Evolutionary conservation across 2,888 invertebrate species (phyloP).

Genomic region (Encarsia formosa): DNA sequence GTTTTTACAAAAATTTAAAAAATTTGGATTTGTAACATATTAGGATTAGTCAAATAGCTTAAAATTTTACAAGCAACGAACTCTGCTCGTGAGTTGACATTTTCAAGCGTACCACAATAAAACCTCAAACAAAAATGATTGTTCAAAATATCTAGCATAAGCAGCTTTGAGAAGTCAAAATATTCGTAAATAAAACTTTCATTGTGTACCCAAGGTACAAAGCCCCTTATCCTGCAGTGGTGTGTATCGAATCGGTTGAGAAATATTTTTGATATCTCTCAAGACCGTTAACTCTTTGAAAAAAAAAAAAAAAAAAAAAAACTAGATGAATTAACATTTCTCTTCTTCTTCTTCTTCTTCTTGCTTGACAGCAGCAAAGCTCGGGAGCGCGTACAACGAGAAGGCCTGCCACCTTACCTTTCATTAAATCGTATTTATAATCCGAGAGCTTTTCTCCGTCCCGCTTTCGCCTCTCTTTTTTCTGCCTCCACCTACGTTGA

Average conservation of each 20-base stretch:
- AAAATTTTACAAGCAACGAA: too few species aligned
- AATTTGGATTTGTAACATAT: too few species aligned
- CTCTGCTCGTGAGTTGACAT: too few species aligned
- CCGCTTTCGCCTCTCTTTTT: neutral
- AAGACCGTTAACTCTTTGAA: neutral
- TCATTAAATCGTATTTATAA: slow-evolving; percentile 32
- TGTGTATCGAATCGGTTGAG: neutral
- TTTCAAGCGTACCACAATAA: too few species aligned
- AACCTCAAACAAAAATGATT: too few species aligned
- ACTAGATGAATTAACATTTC: too few species aligned
- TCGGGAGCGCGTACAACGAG: neutral
- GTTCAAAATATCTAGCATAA: too few species aligned
- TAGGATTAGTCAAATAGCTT: too few species aligned
- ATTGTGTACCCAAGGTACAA: neutral
- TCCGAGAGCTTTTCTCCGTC: neutral
- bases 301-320: neutral
- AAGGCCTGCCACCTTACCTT: neutral
- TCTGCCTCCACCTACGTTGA: neutral
- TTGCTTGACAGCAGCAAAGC: neutral
- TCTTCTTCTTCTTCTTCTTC: neutral
- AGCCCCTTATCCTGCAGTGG: neutral
- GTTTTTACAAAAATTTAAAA: too few species aligned
- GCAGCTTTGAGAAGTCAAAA: neutral
- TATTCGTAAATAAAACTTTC: neutral
- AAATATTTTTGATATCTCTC: neutral